phyloP scores from a whole-genome alignment of 2,113 vertebrate genomes.

The Pagrus major region DNA sequence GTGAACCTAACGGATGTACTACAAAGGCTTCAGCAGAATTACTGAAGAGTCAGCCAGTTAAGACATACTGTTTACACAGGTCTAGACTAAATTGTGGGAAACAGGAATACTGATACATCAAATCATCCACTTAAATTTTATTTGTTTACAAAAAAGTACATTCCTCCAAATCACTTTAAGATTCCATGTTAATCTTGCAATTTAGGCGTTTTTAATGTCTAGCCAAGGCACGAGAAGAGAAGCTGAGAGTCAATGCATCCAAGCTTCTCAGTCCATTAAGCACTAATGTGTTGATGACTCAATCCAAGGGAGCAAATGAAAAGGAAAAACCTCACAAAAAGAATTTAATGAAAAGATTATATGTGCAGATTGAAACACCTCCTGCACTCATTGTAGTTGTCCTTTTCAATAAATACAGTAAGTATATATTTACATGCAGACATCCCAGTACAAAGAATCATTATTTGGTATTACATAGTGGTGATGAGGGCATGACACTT shows the following conservation, averaged over 20 bases:
- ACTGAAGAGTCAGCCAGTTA: constrained; percentile 2
- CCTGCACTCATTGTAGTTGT: not conserved
- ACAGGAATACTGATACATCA: not conserved
- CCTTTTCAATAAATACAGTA: not conserved
- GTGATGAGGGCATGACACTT: constrained; percentile 76
- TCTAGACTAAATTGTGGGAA: constrained; percentile 30
- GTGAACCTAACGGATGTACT: not conserved
- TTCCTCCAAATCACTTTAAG: constrained; percentile 10
- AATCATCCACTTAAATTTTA: constrained; percentile 16
- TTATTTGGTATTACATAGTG: not conserved
- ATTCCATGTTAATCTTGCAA: constrained; percentile 9
- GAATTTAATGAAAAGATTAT: not conserved
- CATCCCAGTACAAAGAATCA: not conserved
- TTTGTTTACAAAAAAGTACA: constrained; percentile 37
- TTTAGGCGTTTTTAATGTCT: constrained; percentile 18
- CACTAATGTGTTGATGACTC: constrained; percentile 1
- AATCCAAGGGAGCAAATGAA: not conserved
- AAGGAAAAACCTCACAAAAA: not conserved
- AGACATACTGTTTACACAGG: constrained; percentile 23
- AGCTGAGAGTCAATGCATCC: constrained; percentile 18
- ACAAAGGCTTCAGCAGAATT: not conserved
- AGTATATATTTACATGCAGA: not conserved
- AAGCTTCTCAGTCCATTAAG: constrained; percentile 2
- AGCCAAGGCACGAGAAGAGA: constrained; percentile 2
- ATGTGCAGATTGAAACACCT: not conserved